phyloP scores from a whole-genome alignment of 2,797 vertebrate species.

The Lacerta bilineata region DNA sequence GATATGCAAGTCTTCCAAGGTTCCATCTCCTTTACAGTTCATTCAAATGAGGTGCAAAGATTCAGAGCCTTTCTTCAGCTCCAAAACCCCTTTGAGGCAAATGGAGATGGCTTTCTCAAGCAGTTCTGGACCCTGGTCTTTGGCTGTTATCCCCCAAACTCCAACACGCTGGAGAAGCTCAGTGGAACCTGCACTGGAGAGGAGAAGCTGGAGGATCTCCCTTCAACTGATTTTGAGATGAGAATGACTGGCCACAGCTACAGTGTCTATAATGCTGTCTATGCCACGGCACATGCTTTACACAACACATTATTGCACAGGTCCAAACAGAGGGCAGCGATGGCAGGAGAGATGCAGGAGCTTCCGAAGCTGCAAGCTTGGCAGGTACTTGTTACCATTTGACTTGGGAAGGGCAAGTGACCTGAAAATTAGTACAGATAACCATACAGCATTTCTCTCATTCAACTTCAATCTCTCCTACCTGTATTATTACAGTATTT shows the following conservation, averaged over 20 bases:
- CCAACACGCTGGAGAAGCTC: background rate
- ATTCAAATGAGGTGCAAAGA: background rate
- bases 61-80: slow-evolving; percentile 31
- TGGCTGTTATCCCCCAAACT: background rate
- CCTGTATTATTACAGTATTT: no score
- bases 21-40: slow-evolving; percentile 20
- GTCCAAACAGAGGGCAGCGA: background rate
- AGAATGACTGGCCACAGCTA: slow-evolving; percentile 26
- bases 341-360: background rate
- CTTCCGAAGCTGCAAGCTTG: background rate
- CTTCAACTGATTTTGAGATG: slow-evolving; percentile 16
- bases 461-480: no score
- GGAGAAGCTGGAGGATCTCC: slow-evolving; percentile 3
- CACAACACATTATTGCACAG: background rate
- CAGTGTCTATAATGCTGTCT: background rate
- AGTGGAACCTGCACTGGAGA: background rate
- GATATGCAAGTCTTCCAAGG: slow-evolving; percentile 7
- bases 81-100: background rate
- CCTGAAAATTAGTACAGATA: background rate
- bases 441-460: background rate
- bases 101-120: background rate
- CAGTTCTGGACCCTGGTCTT: slow-evolving; percentile 12
- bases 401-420: no score
- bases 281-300: background rate
- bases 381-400: background rate